These are phyloP conservation scores for Papilio glaucus DNA, from an alignment of 1,140 invertebrate species.

Conservation along the genomic window DNA sequence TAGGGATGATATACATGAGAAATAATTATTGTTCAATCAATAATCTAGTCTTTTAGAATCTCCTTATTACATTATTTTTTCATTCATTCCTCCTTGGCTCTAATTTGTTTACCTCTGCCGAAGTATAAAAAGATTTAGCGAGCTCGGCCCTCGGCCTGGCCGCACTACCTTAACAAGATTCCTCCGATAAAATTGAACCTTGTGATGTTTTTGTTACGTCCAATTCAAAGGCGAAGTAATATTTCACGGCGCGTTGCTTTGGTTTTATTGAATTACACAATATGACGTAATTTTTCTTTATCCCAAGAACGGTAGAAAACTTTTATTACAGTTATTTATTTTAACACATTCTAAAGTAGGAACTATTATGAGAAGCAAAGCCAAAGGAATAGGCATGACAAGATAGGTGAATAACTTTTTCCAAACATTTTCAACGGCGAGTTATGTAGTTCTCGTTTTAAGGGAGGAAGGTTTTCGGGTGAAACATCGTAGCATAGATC, in stretches of 20 bases:
- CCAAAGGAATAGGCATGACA: no score
- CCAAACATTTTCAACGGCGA: no score
- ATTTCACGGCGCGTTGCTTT: background rate
- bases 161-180: conserved; percentile 20
- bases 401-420: no score
- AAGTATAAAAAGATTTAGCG: background rate
- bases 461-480: no score
- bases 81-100: background rate
- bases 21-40: conserved; percentile 10
- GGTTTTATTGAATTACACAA: background rate
- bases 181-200: background rate
- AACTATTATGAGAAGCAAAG: no score
- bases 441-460: no score
- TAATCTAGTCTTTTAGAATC: background rate
- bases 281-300: background rate
- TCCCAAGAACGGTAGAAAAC: background rate
- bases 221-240: background rate
- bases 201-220: conserved; percentile 24
- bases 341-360: no score
- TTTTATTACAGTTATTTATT: no score
- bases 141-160: background rate
- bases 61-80: background rate
- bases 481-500: no score
- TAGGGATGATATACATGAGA: background rate
- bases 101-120: conserved; percentile 19